Base-by-base conservation (phyloP, 2,888 invertebrate species). In the Dascillus cervinus region DNA sequence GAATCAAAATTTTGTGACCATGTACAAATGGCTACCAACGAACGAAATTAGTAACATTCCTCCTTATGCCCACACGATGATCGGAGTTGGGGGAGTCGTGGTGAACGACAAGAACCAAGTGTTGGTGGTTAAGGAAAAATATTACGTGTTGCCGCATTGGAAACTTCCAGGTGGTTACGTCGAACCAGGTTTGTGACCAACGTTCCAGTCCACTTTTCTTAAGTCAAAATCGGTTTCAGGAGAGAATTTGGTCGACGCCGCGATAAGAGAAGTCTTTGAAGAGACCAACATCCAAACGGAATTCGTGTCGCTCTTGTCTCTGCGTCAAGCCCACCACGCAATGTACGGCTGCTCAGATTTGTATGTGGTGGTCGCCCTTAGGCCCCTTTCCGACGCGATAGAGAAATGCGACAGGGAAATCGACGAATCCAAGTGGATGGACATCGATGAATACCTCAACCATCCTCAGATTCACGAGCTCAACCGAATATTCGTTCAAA, bases 111-210 rank as follows among this genome's bases (percentile, higher is more conserved):
- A 76, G 4, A 71, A 80, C 32, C 75, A 90, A 65, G 65, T 95
- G 30, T 68, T 95, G 29, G 84, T 86, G 11, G 84, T 95, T 0
- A 73, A 77, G 45, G 92, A 95, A 56, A 77, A 77, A 52, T 75
- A 75, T 52, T 64, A 68, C 34, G 58, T 68, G 10, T 17, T 30
- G 9, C 66, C 73, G 3, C 74, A 77, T 53, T 94, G 90, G 90
- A 94, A 94, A 66, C 67, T 94, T 4, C 94, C 95, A 9, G 94
- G 95, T 29, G 94, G 94, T 28, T 86, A 85, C 65, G 86, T 88
- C 10, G 86, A 92, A 60, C 82, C 81, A 65, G 80, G 87, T 84
- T 63, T 12, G 20, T 22, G 26, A 24, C 8, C 4, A 17, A 17
- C 4, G n/a, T n/a, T n/a, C n/a, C n/a, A n/a, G n/a, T n/a, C n/a